Evolutionary conservation across 2,888 invertebrate species (phyloP), one percentile per base, ranked within the genome.

Genomic region (Mythimna impura): DNA sequence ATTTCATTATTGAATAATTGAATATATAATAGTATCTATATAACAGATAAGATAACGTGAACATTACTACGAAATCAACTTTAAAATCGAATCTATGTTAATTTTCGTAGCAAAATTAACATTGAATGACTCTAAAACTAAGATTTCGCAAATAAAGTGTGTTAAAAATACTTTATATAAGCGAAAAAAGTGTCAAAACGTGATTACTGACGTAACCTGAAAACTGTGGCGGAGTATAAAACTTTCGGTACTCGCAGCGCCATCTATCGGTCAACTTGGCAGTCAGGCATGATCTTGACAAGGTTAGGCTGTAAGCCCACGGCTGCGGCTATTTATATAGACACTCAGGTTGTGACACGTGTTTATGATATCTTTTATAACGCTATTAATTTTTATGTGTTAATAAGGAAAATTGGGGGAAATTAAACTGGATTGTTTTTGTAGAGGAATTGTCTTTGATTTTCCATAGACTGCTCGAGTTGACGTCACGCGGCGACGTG

Each of bases 251-350:
- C 94, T 0, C 2, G 69, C 89, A 86, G 72, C 92, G 93, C 94
- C 95, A 95, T 94, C 95, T 95, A 86, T 84, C 80, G 85, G 64
- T 73, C 93, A 95, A 95, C 94, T 95, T 95, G 94, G 93, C 74
- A 86, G 86, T 88, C 84, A 64, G 69, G 20, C 72, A 71, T 76
- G 86, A 81, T 87, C 85, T 88, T 86, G 81, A 82, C 89, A 89
- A 89, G 89, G 89, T 86, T 85, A 86, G 82, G 81, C 60, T 74
- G 69, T 82, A 89, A 89, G 88, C 86, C 89, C 89, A 79, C 71
- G 63, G 55, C 55, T 61, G 68, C 58, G 61, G 78, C 75, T 84
- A 84, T 84, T 80, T 75, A 80, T 79, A 85, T 50, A 78, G 70
- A 78, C 74, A 66, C 76, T 71, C 70, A 84, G 81, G 80, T 83